Evolutionary conservation across 2,113 vertebrate species (phyloP).

Genomic region (Alectura lathami): DNA sequence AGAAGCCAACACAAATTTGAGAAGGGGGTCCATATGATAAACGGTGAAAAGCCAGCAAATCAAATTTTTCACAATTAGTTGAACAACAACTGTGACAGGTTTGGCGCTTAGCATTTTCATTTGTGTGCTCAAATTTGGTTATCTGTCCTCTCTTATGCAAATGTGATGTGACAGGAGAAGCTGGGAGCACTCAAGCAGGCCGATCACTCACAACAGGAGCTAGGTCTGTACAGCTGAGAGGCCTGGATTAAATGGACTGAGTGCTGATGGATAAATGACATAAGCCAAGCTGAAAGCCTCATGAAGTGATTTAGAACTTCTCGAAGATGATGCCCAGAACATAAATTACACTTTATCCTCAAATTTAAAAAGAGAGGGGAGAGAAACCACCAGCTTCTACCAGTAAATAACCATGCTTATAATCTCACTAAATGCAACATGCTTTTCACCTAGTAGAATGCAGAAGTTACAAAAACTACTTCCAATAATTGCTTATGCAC

Average conservation of each 20-base stretch:
- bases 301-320: conserved; percentile 84
- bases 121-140: conserved; percentile 95
- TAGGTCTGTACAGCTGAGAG: conserved; percentile 76
- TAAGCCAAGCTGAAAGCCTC: conserved; percentile 76
- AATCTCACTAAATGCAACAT: conserved; percentile 58
- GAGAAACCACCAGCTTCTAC: conserved; percentile 65
- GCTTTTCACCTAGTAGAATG: conserved; percentile 43
- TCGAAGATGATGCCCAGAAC: conserved; percentile 69
- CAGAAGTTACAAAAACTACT: conserved; percentile 48
- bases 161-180: conserved; percentile 89
- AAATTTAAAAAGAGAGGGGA: conserved; percentile 63
- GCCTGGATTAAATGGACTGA: conserved; percentile 82
- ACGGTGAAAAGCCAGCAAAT: conserved; percentile 88
- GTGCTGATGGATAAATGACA: conserved; percentile 84
- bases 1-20: conserved; percentile 77
- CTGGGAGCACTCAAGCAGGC: conserved; percentile 83
- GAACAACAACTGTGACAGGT: conserved; percentile 92
- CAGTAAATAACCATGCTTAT: conserved; percentile 60
- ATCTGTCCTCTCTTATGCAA: conserved; percentile 92
- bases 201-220: conserved; percentile 88
- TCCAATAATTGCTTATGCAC: not conserved
- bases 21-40: conserved; percentile 86
- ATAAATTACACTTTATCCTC: conserved; percentile 66
- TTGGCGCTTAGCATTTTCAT: conserved; percentile 86
- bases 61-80: conserved; percentile 99